Conservation (phyloP, 2,888 invertebrate species). For the Coenonympha arcania region DNA sequence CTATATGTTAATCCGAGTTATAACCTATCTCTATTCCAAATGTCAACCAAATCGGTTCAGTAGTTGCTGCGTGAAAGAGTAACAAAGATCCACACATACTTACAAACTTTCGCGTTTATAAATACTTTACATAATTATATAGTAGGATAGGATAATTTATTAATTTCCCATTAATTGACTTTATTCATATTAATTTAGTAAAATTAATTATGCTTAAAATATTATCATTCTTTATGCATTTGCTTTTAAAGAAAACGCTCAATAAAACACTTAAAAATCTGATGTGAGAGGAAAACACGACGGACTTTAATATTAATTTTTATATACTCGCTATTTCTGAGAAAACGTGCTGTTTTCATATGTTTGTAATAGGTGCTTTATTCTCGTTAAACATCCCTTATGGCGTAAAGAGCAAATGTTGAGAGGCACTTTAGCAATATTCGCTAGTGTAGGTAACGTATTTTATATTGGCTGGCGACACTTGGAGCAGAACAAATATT, state of each 20-base stretch:
- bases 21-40: too few relatives aligned
- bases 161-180: too few relatives aligned
- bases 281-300: background rate
- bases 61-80: too few relatives aligned
- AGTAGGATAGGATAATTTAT: too few relatives aligned
- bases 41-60: too few relatives aligned
- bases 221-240: background rate
- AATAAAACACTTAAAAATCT: background rate
- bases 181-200: too few relatives aligned
- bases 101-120: too few relatives aligned
- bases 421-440: slow-evolving; percentile 8
- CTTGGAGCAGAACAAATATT: slow-evolving; percentile 9
- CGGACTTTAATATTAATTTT: too few relatives aligned
- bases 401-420: slow-evolving; percentile 7
- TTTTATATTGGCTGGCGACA: slow-evolving; percentile 14
- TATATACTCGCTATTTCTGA: background rate
- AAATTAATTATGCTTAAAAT: too few relatives aligned
- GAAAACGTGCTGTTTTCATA: slow-evolving; percentile 8
- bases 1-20: too few relatives aligned
- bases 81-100: too few relatives aligned
- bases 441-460: slow-evolving; percentile 9
- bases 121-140: too few relatives aligned
- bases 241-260: background rate
- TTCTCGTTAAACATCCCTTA: slow-evolving; percentile 10
- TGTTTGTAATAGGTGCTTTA: slow-evolving; percentile 10